Evolutionary conservation across 2,888 invertebrate genomes (phyloP).

Genomic region (Drosophila pseudotakahashii): DNA sequence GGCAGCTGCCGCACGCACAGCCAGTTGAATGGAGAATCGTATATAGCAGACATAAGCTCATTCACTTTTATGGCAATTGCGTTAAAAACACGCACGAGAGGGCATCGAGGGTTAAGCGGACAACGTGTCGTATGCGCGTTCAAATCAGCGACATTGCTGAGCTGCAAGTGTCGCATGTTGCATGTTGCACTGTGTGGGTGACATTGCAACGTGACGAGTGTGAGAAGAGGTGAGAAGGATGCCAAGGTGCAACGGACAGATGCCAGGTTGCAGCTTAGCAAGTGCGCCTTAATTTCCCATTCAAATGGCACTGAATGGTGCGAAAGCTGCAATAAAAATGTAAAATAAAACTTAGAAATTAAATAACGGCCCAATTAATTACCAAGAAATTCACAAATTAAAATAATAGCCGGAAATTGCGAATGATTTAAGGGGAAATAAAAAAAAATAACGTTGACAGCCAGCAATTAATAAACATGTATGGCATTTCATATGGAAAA

Average conservation of each 20-base stretch:
- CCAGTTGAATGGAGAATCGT: slow-evolving; percentile 15
- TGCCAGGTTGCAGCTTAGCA: slow-evolving; percentile 21
- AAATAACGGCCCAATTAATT: neutral
- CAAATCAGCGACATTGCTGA: slow-evolving; percentile 25
- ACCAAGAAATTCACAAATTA: neutral
- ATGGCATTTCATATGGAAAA: slow-evolving; percentile 35
- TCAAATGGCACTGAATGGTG: slow-evolving; percentile 17
- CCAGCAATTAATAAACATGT: slow-evolving; percentile 50
- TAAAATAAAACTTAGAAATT: neutral
- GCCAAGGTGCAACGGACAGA: slow-evolving; percentile 37
- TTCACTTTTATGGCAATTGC: slow-evolving; percentile 58
- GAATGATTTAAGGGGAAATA: slow-evolving; percentile 10
- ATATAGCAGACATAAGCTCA: slow-evolving; percentile 15
- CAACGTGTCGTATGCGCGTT: slow-evolving; percentile 61
- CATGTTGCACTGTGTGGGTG: slow-evolving; percentile 34
- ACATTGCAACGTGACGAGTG: slow-evolving; percentile 47
- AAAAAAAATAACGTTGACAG: slow-evolving; percentile 18
- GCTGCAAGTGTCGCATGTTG: slow-evolving; percentile 21
- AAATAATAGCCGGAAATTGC: slow-evolving; percentile 17
- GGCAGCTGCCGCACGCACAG: slow-evolving; percentile 33
- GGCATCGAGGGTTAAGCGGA: slow-evolving; percentile 23
- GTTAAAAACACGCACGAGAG: slow-evolving; percentile 34
- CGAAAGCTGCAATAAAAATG: neutral
- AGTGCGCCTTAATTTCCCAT: slow-evolving; percentile 48
- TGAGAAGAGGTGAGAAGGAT: slow-evolving; percentile 2